phyloP scores from a whole-genome alignment of 2,113 vertebrate genomes.

The Setophaga coronata region DNA sequence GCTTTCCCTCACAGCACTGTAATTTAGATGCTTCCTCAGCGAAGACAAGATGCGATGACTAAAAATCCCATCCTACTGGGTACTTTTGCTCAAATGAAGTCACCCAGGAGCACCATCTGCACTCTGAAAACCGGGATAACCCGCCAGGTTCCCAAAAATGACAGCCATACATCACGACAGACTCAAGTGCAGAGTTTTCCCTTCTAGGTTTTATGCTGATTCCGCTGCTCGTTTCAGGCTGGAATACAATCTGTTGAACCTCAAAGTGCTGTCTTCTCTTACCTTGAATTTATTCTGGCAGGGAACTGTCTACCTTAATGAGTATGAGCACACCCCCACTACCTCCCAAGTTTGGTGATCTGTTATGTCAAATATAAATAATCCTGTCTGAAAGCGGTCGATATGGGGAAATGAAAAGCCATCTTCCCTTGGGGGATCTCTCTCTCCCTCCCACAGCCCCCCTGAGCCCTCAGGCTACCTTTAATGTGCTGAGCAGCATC shows the following conservation, averaged over 20 bases:
- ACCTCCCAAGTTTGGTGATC: constrained; percentile 40
- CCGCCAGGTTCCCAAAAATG: neutral
- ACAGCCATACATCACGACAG: neutral
- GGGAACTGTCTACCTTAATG: constrained; percentile 60
- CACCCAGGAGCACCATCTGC: neutral
- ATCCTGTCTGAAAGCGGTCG: constrained; percentile 37
- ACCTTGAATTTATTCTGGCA: constrained; percentile 63
- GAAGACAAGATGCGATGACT: neutral
- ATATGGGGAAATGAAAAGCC: constrained; percentile 45
- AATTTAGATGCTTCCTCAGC: neutral
- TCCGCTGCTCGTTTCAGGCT: constrained; percentile 10
- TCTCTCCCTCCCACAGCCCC: constrained; percentile 7
- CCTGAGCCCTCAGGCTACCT: neutral
- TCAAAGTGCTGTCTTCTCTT: constrained; percentile 33
- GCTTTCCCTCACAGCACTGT: neutral
- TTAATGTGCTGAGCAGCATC: neutral
- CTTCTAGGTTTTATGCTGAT: constrained; percentile 28
- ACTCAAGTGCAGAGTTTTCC: neutral
- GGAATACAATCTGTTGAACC: constrained; percentile 65
- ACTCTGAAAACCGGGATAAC: neutral
- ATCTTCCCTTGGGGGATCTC: constrained; percentile 36
- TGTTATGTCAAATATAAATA: constrained; percentile 60
- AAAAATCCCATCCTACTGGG: neutral
- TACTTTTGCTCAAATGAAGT: neutral
- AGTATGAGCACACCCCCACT: constrained; percentile 63